Percentiles rank a stretch among this genome's conserved stretches.
phyloP scores from a whole-genome alignment of 2,888 invertebrate species.

The Aphidoletes aphidimyza region DNA sequence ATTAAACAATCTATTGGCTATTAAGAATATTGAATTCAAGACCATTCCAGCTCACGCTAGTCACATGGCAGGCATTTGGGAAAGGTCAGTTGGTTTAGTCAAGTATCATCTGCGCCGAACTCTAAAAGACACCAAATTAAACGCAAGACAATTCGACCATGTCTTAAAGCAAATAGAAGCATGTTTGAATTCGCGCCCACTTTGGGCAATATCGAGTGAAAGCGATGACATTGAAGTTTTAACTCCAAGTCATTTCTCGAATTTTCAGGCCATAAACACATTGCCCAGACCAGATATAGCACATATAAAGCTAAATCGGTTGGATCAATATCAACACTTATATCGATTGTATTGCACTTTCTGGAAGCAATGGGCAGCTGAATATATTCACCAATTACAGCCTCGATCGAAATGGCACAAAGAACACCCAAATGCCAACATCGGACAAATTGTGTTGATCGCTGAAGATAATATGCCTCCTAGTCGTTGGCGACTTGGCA shows the following conservation, averaged over 20 bases:
- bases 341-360: background rate
- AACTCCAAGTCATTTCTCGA: conserved; percentile 57
- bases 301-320: background rate
- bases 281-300: conserved; percentile 56
- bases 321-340: conserved; percentile 18
- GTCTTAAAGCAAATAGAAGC: conserved; percentile 60
- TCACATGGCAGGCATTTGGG: conserved; percentile 61
- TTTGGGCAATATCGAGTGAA: conserved; percentile 58
- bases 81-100: conserved; percentile 60
- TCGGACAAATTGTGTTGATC: background rate
- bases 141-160: conserved; percentile 60
- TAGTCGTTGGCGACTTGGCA: background rate
- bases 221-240: conserved; percentile 55
- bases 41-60: conserved; percentile 60
- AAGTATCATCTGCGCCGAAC: conserved; percentile 60
- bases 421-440: background rate
- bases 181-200: conserved; percentile 60
- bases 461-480: conserved; percentile 3
- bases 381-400: background rate
- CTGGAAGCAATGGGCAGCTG: background rate
- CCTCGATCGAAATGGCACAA: background rate
- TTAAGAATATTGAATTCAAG: conserved; percentile 57
- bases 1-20: background rate
- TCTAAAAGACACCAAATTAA: conserved; percentile 59
- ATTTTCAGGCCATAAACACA: conserved; percentile 56